These are phyloP conservation scores for Drosophila differens DNA, from an alignment of 2,888 invertebrate genomes.

Conservation along the genomic window DNA sequence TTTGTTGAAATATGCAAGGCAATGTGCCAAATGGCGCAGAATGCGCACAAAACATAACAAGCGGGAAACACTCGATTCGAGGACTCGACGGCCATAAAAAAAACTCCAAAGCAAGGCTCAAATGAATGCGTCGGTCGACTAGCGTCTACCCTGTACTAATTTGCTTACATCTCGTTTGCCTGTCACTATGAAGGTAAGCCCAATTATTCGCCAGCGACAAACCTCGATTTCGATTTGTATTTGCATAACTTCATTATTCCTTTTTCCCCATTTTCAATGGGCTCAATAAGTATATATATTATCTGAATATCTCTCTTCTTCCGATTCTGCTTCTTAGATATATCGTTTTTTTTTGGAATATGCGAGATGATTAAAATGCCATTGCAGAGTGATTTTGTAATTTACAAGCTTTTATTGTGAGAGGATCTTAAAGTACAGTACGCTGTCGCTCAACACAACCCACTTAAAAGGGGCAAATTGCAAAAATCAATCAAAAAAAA, in stretches of 20 bases:
- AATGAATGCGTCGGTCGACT: background rate
- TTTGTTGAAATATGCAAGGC: conserved; percentile 41
- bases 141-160: conserved; percentile 7
- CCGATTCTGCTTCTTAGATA: background rate
- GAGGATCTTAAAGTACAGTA: background rate
- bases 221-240: background rate
- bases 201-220: background rate
- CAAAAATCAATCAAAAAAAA: background rate
- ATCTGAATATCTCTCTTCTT: background rate
- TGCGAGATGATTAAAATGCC: background rate
- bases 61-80: conserved; percentile 25
- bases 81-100: conserved; percentile 19
- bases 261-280: background rate
- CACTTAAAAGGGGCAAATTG: background rate
- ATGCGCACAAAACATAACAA: conserved; percentile 36
- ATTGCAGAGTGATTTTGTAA: background rate
- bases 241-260: background rate
- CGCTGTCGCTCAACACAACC: background rate
- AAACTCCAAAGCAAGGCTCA: background rate
- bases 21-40: conserved; percentile 61
- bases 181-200: fast-evolving
- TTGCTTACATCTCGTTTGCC: background rate
- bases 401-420: background rate
- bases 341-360: background rate
- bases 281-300: background rate